Percentiles rank a stretch among this genome's conserved stretches.
Evolutionary conservation across 2,113 vertebrate species (phyloP).

Genomic region (Pelodiscus sinensis): DNA sequence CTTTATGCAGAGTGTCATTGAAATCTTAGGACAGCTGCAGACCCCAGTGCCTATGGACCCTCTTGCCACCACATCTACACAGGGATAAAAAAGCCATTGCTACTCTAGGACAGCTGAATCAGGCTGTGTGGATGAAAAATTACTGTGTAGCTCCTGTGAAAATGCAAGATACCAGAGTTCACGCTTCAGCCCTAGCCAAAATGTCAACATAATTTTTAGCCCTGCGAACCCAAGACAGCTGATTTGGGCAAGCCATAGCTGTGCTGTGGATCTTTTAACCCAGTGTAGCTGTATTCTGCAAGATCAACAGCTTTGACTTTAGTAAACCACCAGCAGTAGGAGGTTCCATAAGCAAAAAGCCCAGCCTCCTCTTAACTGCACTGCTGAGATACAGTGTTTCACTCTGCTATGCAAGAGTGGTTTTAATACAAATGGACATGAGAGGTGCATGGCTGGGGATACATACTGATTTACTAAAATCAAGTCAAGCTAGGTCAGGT

Average conservation of each 20-base stretch:
- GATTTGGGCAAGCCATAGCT: neutral
- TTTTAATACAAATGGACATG: neutral
- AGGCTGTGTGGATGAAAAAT: neutral
- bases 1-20: neutral
- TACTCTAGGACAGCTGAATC: neutral
- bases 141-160: neutral
- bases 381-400: neutral
- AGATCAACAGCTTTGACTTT: neutral
- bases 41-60: neutral
- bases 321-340: neutral
- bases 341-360: neutral
- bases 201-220: neutral
- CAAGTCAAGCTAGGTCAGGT: neutral
- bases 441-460: neutral
- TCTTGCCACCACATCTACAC: neutral
- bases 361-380: neutral
- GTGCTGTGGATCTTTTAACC: neutral
- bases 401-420: neutral
- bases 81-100: neutral
- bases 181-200: neutral
- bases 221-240: neutral
- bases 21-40: neutral
- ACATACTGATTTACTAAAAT: neutral
- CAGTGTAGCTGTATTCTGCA: neutral
- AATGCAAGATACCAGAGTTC: neutral